Conservation (phyloP, 2,888 invertebrate genomes). For the Yponomeuta evonymella region DNA sequence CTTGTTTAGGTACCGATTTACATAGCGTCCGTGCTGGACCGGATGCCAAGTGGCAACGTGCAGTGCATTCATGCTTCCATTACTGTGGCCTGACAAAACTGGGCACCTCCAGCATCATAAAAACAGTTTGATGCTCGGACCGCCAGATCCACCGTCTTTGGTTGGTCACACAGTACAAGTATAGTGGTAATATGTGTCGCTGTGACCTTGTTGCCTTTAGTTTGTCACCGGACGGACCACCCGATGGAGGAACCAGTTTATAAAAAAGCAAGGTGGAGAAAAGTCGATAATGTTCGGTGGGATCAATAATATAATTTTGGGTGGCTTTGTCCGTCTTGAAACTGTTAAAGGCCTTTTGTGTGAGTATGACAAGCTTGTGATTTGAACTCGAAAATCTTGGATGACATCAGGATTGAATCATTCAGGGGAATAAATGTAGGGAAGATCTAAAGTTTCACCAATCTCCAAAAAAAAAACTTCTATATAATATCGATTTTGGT, state of each 20-base stretch:
- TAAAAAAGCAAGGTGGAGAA: background rate
- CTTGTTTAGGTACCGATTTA: slow-evolving; percentile 50
- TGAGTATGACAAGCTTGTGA: background rate
- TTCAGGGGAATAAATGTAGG: too few species aligned
- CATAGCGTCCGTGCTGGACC: slow-evolving; percentile 52
- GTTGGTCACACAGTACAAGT: background rate
- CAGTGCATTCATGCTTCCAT: slow-evolving; percentile 32
- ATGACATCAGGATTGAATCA: too few species aligned
- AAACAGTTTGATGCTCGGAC: background rate
- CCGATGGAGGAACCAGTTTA: slow-evolving; percentile 9
- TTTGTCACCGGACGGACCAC: slow-evolving; percentile 8
- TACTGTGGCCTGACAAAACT: slow-evolving; percentile 9
- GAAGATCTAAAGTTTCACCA: too few species aligned
- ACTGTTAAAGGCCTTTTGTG: background rate
- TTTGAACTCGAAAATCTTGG: background rate
- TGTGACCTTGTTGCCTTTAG: slow-evolving; percentile 7
- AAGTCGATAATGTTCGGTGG: background rate
- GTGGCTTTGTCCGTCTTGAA: background rate
- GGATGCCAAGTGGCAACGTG: slow-evolving; percentile 53
- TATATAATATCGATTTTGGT: background rate
- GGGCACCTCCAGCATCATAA: background rate
- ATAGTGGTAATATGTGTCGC: slow-evolving; percentile 9
- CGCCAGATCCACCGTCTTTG: background rate
- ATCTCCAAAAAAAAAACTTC: too few species aligned
- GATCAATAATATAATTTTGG: background rate